These are phyloP conservation scores for Aurelia sp. DNA, from an alignment of 30 jellyfish, hydroid and myxozoan genomes.

Conservation along the genomic window DNA sequence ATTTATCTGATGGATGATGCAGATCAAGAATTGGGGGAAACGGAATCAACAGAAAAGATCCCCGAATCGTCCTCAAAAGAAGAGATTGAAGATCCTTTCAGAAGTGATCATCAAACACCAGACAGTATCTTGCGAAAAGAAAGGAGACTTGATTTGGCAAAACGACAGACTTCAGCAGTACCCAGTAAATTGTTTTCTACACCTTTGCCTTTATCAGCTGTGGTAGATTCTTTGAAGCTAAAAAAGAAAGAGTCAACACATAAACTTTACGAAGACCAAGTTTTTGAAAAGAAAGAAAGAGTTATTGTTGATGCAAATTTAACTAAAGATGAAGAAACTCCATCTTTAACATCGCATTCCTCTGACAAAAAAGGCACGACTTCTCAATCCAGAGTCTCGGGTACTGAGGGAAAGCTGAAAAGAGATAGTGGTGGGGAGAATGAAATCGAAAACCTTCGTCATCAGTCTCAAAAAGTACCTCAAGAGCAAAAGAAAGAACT, in stretches of 20 bases:
- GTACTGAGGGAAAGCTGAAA: too few species aligned
- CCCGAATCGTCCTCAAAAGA: not conserved
- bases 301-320: too few species aligned
- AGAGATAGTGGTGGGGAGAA: too few species aligned
- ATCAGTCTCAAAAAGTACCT: too few species aligned
- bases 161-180: not conserved
- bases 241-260: not conserved
- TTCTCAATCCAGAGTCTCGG: too few species aligned
- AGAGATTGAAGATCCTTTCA: not conserved
- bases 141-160: not conserved
- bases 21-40: too few species aligned
- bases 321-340: too few species aligned
- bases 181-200: not conserved
- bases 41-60: not conserved
- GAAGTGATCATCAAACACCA: not conserved
- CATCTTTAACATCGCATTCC: too few species aligned
- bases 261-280: not conserved
- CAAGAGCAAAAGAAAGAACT: not conserved
- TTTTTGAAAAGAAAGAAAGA: not conserved
- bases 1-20: too few species aligned
- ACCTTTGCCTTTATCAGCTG: not conserved
- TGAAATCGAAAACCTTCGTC: too few species aligned
- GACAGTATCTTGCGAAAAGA: not conserved
- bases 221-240: not conserved
- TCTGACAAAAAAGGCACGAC: too few species aligned